A percentile compares a stretch with the other conserved stretches of the same genome.
Conservation (phyloP, 2,888 invertebrate genomes). For the Tryphoninae sp. region DNA sequence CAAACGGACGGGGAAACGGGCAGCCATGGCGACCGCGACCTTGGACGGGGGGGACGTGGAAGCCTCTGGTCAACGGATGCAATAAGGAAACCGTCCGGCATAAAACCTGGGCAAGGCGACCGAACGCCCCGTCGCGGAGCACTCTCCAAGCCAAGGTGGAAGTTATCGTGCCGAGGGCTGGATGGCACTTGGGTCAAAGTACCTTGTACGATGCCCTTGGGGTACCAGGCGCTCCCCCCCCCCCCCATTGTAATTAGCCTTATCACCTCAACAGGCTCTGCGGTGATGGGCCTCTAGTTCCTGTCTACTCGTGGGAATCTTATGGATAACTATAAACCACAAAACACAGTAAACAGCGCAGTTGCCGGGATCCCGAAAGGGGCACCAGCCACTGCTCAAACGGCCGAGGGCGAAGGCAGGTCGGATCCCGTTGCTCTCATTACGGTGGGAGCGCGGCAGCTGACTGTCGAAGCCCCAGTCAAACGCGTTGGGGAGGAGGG, state of each 20-base stretch:
- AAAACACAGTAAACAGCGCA: no score
- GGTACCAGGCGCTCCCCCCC: slow-evolving; percentile 55
- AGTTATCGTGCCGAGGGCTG: slow-evolving; percentile 60
- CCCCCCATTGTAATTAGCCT: slow-evolving; percentile 43
- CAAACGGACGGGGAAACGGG: background rate
- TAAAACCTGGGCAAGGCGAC: slow-evolving; percentile 6
- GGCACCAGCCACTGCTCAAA: no score
- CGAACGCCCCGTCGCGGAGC: slow-evolving; percentile 40
- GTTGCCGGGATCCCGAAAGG: no score
- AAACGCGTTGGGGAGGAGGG: background rate
- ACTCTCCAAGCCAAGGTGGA: slow-evolving; percentile 58
- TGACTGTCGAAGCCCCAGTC: no score
- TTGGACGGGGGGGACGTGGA: background rate
- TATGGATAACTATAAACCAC: no score
- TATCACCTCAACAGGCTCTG: slow-evolving; percentile 53
- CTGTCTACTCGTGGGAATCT: no score
- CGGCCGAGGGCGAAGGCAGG: background rate
- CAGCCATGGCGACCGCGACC: background rate
- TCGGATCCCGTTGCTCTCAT: background rate
- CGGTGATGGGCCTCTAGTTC: background rate
- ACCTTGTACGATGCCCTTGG: slow-evolving; percentile 54
- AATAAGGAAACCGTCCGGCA: slow-evolving; percentile 4
- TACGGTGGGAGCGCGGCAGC: no score
- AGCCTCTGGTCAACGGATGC: background rate
- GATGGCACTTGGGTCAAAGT: slow-evolving; percentile 54